phyloP scores from a whole-genome alignment of 2,888 invertebrate genomes.

The Nematopogon swammerdamellus region DNA sequence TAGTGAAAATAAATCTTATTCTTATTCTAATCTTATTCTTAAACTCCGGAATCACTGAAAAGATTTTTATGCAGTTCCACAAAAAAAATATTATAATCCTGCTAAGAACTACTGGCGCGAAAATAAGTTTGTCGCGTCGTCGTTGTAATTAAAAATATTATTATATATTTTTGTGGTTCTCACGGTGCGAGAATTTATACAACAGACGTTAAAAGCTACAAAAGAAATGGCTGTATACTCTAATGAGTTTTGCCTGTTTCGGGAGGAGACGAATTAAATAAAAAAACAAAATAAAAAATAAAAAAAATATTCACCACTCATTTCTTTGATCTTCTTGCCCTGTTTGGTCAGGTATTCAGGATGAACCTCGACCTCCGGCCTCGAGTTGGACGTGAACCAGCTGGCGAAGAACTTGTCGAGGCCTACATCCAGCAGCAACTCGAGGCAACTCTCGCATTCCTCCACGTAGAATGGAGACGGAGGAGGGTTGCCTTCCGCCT shows the following conservation, averaged over 20 bases:
- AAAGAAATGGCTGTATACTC: not conserved
- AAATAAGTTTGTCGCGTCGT: too few species aligned
- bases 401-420: constrained; percentile 67
- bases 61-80: too few species aligned
- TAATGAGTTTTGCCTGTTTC: not conserved
- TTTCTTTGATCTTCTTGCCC: constrained; percentile 35
- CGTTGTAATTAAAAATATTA: too few species aligned
- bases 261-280: not conserved
- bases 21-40: too few species aligned
- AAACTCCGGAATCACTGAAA: too few species aligned
- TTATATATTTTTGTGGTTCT: too few species aligned
- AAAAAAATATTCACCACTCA: constrained; percentile 23
- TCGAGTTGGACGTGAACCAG: constrained; percentile 65
- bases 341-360: constrained; percentile 39
- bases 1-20: too few species aligned
- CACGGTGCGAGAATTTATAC: too few species aligned
- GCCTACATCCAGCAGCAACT: constrained; percentile 72
- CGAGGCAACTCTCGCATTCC: constrained; percentile 83
- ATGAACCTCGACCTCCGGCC: constrained; percentile 51
- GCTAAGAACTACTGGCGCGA: too few species aligned
- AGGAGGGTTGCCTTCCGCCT: constrained; percentile 59
- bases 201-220: not conserved
- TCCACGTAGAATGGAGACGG: constrained; percentile 86
- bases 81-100: too few species aligned
- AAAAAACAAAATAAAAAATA: constrained; percentile 17